These are phyloP conservation scores for Scaeva pyrastri DNA, from an alignment of 2,888 invertebrate genomes.

Conservation along the genomic window DNA sequence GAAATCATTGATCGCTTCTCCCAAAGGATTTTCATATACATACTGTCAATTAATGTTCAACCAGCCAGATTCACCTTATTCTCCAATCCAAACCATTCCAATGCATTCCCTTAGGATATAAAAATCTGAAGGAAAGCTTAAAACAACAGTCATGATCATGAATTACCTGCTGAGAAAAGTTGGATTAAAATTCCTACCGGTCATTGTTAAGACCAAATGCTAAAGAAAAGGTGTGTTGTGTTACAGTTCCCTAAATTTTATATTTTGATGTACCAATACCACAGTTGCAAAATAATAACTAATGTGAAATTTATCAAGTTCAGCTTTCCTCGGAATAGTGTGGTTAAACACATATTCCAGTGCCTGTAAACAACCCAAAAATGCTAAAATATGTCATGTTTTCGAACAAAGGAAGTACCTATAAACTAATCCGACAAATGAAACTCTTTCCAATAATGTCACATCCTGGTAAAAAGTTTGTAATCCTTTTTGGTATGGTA, in stretches of 20 bases:
- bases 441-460: not conserved
- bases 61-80: constrained; percentile 5
- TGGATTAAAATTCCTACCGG: too few relatives aligned
- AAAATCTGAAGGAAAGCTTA: not conserved
- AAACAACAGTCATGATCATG: not conserved
- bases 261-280: too few relatives aligned
- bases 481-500: constrained; percentile 18
- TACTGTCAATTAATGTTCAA: constrained; percentile 15
- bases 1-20: not conserved
- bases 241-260: too few relatives aligned
- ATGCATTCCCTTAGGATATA: not conserved
- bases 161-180: not conserved
- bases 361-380: not conserved
- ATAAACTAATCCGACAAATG: not conserved
- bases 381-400: constrained; percentile 7
- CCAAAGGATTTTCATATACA: not conserved
- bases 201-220: too few relatives aligned
- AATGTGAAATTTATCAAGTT: too few relatives aligned
- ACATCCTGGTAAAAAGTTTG: constrained; percentile 2
- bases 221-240: too few relatives aligned
- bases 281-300: too few relatives aligned
- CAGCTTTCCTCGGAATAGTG: too few relatives aligned
- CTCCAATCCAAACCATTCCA: not conserved
- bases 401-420: not conserved
- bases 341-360: too few relatives aligned